A percentile compares a stretch with the other conserved stretches of the same genome.
These are phyloP conservation scores for Apostichopus californicus DNA, from an alignment of 35 echinoderm and acorn worm species.

Conservation along the genomic window DNA sequence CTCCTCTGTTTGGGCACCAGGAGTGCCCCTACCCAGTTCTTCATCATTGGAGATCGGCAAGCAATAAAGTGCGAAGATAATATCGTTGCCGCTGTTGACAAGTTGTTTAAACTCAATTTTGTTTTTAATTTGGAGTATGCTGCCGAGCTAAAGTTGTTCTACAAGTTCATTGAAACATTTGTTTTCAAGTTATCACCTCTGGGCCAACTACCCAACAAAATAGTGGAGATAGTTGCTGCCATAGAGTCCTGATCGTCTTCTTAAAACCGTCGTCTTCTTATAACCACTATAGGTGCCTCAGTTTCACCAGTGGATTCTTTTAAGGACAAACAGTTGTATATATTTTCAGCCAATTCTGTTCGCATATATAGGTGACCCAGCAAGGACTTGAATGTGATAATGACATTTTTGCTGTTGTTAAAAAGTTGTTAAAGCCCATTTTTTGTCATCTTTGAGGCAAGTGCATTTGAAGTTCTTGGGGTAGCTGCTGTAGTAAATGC, in stretches of 20 bases:
- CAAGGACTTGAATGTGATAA: too few relatives aligned
- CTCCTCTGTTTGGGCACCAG: not conserved
- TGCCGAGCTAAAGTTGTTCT: not conserved
- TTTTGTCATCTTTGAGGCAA: too few relatives aligned
- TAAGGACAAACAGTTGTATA: too few relatives aligned
- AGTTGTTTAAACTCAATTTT: not conserved
- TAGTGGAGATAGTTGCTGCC: constrained; percentile 8
- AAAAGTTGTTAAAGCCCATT: too few relatives aligned
- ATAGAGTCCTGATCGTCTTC: not conserved
- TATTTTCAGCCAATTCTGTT: too few relatives aligned
- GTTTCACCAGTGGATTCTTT: too few relatives aligned
- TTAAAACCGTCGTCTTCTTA: too few relatives aligned
- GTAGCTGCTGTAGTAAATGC: too few relatives aligned
- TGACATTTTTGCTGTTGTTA: too few relatives aligned
- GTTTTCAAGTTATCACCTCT: not conserved
- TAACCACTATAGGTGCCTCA: too few relatives aligned
- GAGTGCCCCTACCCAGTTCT: not conserved
- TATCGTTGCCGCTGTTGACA: constrained; percentile 18
- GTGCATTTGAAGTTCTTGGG: too few relatives aligned
- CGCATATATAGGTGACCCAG: too few relatives aligned
- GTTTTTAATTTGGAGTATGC: constrained; percentile 21
- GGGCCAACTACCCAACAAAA: not conserved
- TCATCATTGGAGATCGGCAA: not conserved
- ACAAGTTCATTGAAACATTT: not conserved
- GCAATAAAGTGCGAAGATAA: not conserved